Percentiles rank a stretch among this genome's conserved stretches.
These are phyloP conservation scores for Haplotaxodon microlepis DNA, from an alignment of 2,113 vertebrate genomes.

Conservation along the genomic window DNA sequence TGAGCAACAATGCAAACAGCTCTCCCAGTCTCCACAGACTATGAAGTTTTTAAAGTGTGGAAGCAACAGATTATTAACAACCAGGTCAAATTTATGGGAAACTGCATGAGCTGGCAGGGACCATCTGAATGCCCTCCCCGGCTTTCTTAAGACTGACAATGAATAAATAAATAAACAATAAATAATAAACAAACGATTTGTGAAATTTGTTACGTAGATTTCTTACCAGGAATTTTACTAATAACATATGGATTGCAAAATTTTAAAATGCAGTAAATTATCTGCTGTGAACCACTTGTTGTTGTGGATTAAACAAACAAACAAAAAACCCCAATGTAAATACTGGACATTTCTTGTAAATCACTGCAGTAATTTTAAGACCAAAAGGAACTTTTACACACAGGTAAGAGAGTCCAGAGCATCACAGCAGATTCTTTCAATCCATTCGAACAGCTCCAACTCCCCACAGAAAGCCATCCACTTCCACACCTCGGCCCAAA, in stretches of 20 bases:
- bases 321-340: neutral
- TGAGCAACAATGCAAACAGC: neutral
- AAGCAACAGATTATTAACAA: neutral
- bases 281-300: neutral
- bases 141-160: neutral
- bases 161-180: neutral
- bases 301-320: neutral
- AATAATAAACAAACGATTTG: neutral
- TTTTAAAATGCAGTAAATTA: neutral
- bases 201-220: rapidly evolving
- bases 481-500: too few relatives aligned
- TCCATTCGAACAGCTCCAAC: too few relatives aligned
- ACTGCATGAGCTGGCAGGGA: neutral
- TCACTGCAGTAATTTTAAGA: neutral
- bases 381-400: neutral
- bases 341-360: neutral
- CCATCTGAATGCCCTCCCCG: neutral
- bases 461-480: too few relatives aligned
- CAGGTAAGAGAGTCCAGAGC: neutral
- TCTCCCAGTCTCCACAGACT: neutral
- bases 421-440: too few relatives aligned
- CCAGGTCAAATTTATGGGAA: neutral
- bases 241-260: neutral
- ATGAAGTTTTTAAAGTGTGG: neutral
- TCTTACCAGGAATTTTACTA: neutral